phyloP scores from a whole-genome alignment of 2,113 vertebrate genomes.

The Proteles cristata region DNA sequence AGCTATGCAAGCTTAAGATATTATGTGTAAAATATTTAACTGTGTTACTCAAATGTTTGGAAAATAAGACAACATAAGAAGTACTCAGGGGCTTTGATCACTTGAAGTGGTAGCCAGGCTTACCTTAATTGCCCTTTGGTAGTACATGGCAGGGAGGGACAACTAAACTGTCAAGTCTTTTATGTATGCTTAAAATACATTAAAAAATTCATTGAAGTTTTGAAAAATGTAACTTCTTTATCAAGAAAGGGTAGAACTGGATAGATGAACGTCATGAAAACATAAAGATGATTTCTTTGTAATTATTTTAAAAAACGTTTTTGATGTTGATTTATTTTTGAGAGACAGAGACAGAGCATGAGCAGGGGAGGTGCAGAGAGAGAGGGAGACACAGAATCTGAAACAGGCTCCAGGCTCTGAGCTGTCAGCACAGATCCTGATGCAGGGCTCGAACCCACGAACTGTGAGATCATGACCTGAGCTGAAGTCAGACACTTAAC shows the following conservation, averaged over 20 bases:
- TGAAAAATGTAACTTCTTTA: conserved; percentile 29
- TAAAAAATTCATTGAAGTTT: background rate
- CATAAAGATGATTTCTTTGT: conserved; percentile 1
- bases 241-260: background rate
- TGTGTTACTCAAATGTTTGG: conserved; percentile 22
- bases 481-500: too few relatives aligned
- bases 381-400: too few relatives aligned
- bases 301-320: background rate
- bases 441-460: too few relatives aligned
- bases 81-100: background rate
- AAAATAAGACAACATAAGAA: conserved; percentile 8
- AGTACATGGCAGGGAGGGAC: background rate
- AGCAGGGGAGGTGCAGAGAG: too few relatives aligned
- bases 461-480: too few relatives aligned
- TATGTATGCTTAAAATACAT: background rate
- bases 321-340: too few relatives aligned
- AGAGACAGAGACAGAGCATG: too few relatives aligned
- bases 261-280: conserved; percentile 38
- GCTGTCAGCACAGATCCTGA: too few relatives aligned
- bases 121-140: background rate
- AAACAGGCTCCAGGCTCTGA: too few relatives aligned
- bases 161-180: background rate
- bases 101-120: background rate
- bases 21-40: background rate
- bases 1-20: background rate